Percentiles rank a stretch among this genome's conserved stretches.
Evolutionary conservation across 2,888 invertebrate species (phyloP).

Genomic region (Erpobdella octoculata): DNA sequence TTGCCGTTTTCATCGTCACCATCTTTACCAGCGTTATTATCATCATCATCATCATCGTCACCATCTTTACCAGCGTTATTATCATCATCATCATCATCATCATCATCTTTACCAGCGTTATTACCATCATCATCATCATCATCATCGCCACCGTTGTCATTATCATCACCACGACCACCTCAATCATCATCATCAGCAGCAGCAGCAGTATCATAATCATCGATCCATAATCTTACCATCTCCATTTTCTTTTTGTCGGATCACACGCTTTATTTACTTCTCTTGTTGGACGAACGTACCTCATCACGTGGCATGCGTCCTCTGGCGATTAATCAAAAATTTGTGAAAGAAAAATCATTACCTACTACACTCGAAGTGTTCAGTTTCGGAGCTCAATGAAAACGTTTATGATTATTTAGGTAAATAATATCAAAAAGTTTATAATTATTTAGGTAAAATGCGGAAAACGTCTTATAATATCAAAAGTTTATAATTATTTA

Average conservation of each 20-base stretch:
- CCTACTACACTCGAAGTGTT: too few relatives aligned
- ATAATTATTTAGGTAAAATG: too few relatives aligned
- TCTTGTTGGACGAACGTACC: background rate
- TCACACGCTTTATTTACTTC: background rate
- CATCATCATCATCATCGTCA: too few relatives aligned
- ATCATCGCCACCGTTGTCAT: slow-evolving; percentile 21
- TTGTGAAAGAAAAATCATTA: background rate
- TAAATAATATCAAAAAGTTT: too few relatives aligned
- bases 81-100: background rate
- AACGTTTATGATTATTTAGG: too few relatives aligned
- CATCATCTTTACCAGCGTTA: background rate
- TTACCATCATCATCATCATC: slow-evolving; percentile 24
- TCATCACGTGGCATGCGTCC: too few relatives aligned
- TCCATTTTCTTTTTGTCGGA: background rate
- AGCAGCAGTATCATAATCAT: slow-evolving; percentile 15
- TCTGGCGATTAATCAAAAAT: background rate
- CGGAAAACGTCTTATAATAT: too few relatives aligned
- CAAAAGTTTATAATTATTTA: too few relatives aligned
- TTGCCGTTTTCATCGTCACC: too few relatives aligned
- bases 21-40: too few relatives aligned
- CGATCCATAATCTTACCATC: background rate
- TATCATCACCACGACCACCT: slow-evolving; percentile 19
- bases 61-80: too few relatives aligned
- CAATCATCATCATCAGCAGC: slow-evolving; percentile 16
- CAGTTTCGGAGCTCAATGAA: too few relatives aligned